Percentiles rank a stretch among this genome's conserved stretches.
These are phyloP conservation scores for Botia kubotai DNA, from an alignment of 2,797 vertebrate species.

Conservation along the genomic window DNA sequence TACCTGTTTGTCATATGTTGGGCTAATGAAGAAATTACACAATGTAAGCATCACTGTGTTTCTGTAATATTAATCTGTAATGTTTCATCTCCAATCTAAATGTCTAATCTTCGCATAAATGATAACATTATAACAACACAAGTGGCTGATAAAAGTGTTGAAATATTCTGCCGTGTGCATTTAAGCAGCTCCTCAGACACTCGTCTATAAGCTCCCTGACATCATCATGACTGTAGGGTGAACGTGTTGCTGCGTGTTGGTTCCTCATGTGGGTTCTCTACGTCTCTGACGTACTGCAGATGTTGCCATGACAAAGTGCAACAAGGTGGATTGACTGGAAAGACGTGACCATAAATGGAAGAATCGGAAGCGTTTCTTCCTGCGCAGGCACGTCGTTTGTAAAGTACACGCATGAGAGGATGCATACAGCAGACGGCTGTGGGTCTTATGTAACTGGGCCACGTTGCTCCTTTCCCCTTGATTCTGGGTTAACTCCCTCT, in stretches of 20 bases:
- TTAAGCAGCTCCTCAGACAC: background rate
- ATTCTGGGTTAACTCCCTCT: conserved; percentile 70
- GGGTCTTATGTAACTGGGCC: conserved; percentile 50
- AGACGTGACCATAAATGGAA: conserved; percentile 23
- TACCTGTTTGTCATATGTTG: too few species aligned
- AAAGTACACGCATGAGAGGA: conserved; percentile 43
- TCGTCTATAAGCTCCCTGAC: too few species aligned
- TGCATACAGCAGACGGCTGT: conserved; percentile 50
- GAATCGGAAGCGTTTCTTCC: background rate
- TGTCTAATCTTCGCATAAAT: too few species aligned
- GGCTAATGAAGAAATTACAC: too few species aligned
- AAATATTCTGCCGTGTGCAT: too few species aligned
- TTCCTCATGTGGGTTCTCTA: background rate
- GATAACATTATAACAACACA: too few species aligned
- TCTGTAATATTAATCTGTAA: too few species aligned
- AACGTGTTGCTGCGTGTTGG: background rate
- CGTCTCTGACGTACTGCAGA: conserved; percentile 3
- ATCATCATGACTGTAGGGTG: too few species aligned
- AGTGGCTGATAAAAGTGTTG: too few species aligned
- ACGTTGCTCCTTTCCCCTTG: conserved; percentile 57
- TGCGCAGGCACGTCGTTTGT: conserved; percentile 17
- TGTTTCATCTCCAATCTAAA: too few species aligned
- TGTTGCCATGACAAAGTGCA: conserved; percentile 8
- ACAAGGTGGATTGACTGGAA: background rate
- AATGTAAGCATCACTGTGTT: too few species aligned